Conservation (phyloP, 1,140 invertebrate genomes). For the Tetramorium simillimum region DNA sequence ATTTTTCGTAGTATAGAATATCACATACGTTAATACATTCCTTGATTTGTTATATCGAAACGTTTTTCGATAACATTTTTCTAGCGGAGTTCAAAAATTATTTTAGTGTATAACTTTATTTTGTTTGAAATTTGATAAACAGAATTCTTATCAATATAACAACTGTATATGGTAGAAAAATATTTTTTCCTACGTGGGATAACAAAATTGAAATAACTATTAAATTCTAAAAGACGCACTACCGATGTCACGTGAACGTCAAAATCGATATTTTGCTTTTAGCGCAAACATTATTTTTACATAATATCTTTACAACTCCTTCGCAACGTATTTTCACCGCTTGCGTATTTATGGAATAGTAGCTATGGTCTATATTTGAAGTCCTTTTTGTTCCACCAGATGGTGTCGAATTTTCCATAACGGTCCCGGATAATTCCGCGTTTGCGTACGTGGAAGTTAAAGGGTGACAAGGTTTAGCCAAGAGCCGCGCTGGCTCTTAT, state of each 20-base stretch:
- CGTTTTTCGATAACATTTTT: neutral
- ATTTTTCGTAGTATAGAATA: neutral
- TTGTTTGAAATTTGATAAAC: slow-evolving; percentile 7
- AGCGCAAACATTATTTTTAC: slow-evolving; percentile 28
- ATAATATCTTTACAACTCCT: neutral
- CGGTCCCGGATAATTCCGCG: neutral
- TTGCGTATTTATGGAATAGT: slow-evolving; percentile 1
- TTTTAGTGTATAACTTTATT: slow-evolving; percentile 13
- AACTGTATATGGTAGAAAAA: neutral
- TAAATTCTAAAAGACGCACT: neutral
- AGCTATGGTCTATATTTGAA: neutral
- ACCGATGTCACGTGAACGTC: neutral
- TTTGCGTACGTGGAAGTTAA: slow-evolving; percentile 21
- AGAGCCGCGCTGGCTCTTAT: slow-evolving; percentile 42
- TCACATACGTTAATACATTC: neutral
- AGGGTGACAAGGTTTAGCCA: slow-evolving; percentile 42
- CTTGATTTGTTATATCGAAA: neutral
- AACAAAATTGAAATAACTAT: slow-evolving; percentile 15
- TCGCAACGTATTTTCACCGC: neutral
- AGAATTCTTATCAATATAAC: slow-evolving; percentile 22
- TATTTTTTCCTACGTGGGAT: neutral
- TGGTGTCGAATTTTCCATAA: slow-evolving; percentile 55
- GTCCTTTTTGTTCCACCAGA: neutral
- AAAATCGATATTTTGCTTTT: slow-evolving; percentile 25
- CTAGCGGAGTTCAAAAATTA: neutral